phyloP scores from a whole-genome alignment of 2,888 invertebrate species.

The Ormyrus nitidulus region DNA sequence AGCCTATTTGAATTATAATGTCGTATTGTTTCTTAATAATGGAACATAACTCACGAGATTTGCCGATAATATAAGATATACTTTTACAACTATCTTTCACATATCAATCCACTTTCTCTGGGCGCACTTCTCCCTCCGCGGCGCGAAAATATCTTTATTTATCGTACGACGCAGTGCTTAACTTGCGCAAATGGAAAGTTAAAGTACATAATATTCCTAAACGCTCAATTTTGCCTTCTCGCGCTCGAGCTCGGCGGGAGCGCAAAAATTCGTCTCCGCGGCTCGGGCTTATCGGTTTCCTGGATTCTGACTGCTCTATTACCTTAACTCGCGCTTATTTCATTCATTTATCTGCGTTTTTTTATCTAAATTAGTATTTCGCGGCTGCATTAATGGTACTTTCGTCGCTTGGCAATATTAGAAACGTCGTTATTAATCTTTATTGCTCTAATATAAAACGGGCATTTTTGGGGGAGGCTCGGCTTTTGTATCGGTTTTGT shows the following conservation, averaged over 20 bases:
- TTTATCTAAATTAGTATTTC: conserved; percentile 25
- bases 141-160: conserved; percentile 49
- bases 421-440: conserved; percentile 35
- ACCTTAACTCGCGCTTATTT: conserved; percentile 36
- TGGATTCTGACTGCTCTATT: conserved; percentile 51
- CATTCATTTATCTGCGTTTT: conserved; percentile 32
- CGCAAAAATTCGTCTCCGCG: conserved; percentile 20
- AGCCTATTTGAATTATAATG: conserved; percentile 38
- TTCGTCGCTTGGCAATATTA: conserved; percentile 13
- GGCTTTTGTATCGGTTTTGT: no score
- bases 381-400: conserved; percentile 19
- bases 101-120: conserved; percentile 56
- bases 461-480: no score
- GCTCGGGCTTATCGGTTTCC: conserved; percentile 35
- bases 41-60: conserved; percentile 53
- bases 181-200: conserved; percentile 48
- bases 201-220: conserved; percentile 48
- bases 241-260: not conserved
- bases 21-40: conserved; percentile 54
- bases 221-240: conserved; percentile 35
- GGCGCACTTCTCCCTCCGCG: not conserved
- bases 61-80: conserved; percentile 36
- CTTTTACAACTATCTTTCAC: conserved; percentile 49
- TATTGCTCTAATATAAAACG: conserved; percentile 17
- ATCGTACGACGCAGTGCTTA: conserved; percentile 32